phyloP scores from a whole-genome alignment of 1,140 invertebrate genomes.

The Pachypsylla venusta region DNA sequence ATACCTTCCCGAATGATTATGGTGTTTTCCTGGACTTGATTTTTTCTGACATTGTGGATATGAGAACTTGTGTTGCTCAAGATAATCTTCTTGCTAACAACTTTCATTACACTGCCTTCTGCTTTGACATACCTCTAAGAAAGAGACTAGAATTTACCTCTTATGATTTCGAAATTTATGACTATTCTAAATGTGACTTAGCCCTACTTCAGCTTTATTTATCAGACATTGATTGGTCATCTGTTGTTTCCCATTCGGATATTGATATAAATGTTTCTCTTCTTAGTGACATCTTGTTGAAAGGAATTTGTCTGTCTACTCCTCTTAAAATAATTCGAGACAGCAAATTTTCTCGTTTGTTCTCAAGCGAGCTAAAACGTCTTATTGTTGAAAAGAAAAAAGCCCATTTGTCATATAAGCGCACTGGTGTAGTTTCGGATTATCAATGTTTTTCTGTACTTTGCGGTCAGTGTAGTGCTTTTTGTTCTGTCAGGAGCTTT shows the following conservation, averaged over 20 bases:
- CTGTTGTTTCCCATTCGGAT: neutral
- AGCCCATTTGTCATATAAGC: too few species aligned
- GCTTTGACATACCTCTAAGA: neutral
- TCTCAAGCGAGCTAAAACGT: neutral
- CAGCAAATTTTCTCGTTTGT: neutral
- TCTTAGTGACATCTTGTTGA: neutral
- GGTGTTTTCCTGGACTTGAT: neutral
- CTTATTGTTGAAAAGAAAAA: neutral
- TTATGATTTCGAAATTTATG: neutral
- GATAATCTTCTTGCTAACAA: neutral
- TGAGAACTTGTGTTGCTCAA: neutral
- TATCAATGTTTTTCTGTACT: too few species aligned
- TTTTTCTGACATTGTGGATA: neutral
- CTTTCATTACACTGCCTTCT: neutral
- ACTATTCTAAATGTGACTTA: neutral
- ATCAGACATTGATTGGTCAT: neutral
- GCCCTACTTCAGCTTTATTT: neutral
- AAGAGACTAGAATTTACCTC: neutral
- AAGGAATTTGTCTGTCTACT: neutral
- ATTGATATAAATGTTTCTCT: neutral
- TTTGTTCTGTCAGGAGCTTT: too few species aligned
- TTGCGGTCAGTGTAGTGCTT: too few species aligned
- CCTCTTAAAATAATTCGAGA: neutral
- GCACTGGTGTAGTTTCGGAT: too few species aligned
- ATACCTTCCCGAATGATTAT: neutral